Evolutionary conservation across 2,888 invertebrate species (phyloP), one percentile per base, ranked within the genome.

Genomic region (Pecten maximus): DNA sequence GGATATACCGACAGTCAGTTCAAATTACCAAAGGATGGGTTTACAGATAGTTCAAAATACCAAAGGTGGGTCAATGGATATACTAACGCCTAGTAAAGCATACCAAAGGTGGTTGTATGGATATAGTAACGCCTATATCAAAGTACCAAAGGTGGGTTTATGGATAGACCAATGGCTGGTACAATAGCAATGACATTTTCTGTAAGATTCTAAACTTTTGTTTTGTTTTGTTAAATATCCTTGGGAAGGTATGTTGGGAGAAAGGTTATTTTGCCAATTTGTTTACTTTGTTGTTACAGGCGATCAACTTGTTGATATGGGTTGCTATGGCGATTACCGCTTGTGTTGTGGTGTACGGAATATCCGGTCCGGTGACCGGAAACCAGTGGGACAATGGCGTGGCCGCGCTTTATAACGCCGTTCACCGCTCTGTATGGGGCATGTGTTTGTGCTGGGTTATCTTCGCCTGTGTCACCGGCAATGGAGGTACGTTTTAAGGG

Each of bases 361-460:
- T 96, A 91, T 95, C 94, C 89, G 94, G 95, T 28, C 94, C 94
- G 8, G 90, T 94, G 86, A 93, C 94, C 86, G 95, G 96, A 6
- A 54, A 93, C 23, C 90, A 90, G 0, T 15, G 95, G 8, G 90
- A 35, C 28, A 74, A 35, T 28, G 35, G 74, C 35, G 1, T 74
- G 8, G 74, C 28, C 35, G 74, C 74, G 28, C 74, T 74, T 2
- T 74, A 35, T 35, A 74, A 74, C 74, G 74, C 35, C 35, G 74
- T 74, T 74, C 96, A 96, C 88, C 95, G 97, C 91, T 96, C 97
- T 23, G 96, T 96, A 23, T 97, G 97, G 97, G 96, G 97, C 1
- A 89, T 97, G 2, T 97, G 97, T 8, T 93, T 97, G 23, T 96
- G 96, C 60, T 97, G 97, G 97, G 96, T 97, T 12, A 96, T 97